Evolutionary conservation across 2,113 vertebrate genomes (phyloP), one percentile per base, ranked within the genome.

Genomic region (Cyprinodon variegatus): DNA sequence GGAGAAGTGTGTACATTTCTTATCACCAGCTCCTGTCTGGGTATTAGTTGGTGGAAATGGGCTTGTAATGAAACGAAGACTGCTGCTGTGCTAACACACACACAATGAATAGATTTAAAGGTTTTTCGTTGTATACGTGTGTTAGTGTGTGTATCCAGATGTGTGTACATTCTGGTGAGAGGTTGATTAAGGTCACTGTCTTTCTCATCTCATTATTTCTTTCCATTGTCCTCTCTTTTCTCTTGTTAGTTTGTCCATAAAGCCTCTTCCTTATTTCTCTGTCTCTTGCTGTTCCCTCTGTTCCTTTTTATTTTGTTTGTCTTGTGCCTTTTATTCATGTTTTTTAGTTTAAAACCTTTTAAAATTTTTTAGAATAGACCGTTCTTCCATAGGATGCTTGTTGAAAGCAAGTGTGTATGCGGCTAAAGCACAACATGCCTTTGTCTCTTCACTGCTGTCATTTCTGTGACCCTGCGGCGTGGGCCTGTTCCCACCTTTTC

Each of bases 11-110:
- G 83, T 77, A 78, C 83, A 68, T 89, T 89, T 83, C 89, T 91
- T 92, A 89, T 91, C 86, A 4, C 77, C 65, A 15, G 81, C 77
- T 89, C 64, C 86, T 83, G 87, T 86, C 74, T 22, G 65, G 80
- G 78, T 90, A 90, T 92, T 89, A 88, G 90, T 78, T 63, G 64
- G 77, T 48, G 68, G 82, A 89, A 88, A 92, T 89, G 64, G 86
- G 77, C 48, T 74, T 81, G 81, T 87, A 91, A 93, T 92, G 88
- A 91, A 91, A 91, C 75, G 13, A 76, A 91, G 84, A 89, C 81
- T 48, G 63, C 68, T 70, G 64, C 83, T 82, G 84, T 76, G 75
- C 85, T 89, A 89, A 88, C 79, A 83, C 75, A 67, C 74, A 13
- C 68, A 14, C 72, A n/a, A 4, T 57, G 17, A 57, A 57, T 22